Percentiles rank a stretch among this genome's conserved stretches.
Conservation (phyloP, 2,888 invertebrate genomes). For the Hypselothyrea guttata region DNA sequence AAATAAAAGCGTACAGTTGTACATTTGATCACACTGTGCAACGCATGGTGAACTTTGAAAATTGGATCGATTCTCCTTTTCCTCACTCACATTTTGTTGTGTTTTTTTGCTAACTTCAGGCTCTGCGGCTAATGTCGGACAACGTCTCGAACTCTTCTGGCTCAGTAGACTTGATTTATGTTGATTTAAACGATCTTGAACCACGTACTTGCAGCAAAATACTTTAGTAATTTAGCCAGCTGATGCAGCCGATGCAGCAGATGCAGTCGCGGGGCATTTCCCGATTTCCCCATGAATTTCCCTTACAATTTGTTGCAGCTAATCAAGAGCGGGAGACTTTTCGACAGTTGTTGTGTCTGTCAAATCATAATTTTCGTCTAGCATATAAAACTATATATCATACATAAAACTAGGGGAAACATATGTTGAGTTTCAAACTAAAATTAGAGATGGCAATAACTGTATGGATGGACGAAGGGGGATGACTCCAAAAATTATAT, state of each 20-base stretch:
- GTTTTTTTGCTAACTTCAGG: slow-evolving; percentile 3
- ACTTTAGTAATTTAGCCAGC: slow-evolving; percentile 10
- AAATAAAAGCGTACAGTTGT: not conserved
- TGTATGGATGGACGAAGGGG: slow-evolving; percentile 5
- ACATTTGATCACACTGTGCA: not conserved
- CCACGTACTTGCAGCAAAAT: slow-evolving; percentile 5
- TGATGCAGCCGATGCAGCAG: not conserved
- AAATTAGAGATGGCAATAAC: slow-evolving; percentile 21
- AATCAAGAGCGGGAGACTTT: not conserved
- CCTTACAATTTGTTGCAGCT: no score
- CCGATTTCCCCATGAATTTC: slow-evolving; percentile 12
- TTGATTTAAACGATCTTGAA: slow-evolving; percentile 34
- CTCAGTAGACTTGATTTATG: slow-evolving; percentile 49
- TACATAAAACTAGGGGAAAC: slow-evolving; percentile 7
- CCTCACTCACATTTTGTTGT: no score
- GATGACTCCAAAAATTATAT: no score
- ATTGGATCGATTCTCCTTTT: slow-evolving; percentile 62
- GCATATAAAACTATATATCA: slow-evolving; percentile 9
- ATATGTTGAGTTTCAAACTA: slow-evolving; percentile 15
- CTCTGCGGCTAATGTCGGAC: not conserved
- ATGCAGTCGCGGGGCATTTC: slow-evolving; percentile 13
- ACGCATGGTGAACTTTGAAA: slow-evolving; percentile 32
- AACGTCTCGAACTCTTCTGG: not conserved
- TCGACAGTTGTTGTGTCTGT: slow-evolving; percentile 16
- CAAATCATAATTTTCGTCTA: slow-evolving; percentile 19